Evolutionary conservation across 2,113 vertebrate genomes (phyloP).

Genomic region (Perccottus glenii): DNA sequence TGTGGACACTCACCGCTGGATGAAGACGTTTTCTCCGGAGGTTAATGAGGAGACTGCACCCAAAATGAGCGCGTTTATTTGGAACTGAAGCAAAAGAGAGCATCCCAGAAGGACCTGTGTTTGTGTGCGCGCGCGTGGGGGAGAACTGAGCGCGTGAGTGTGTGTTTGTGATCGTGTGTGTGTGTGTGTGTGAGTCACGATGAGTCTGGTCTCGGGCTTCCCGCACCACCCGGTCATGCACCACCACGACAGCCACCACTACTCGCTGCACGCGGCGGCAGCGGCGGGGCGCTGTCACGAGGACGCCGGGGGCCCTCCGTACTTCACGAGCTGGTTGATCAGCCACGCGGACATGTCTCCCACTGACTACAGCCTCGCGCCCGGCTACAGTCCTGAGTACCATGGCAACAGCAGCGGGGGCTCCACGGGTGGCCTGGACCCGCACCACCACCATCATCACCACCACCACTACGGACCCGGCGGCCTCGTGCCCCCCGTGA

Average conservation of each 20-base stretch:
- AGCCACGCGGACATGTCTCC: conserved; percentile 96
- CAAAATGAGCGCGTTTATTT: conserved; percentile 32
- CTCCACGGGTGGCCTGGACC: conserved; percentile 52
- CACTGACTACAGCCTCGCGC: conserved; percentile 92
- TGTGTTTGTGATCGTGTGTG: conserved; percentile 1
- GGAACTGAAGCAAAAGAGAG: conserved; percentile 17
- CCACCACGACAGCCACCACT: conserved; percentile 87
- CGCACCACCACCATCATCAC: conserved; percentile 73
- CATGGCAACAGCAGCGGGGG: conserved; percentile 63
- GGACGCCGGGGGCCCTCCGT: conserved; percentile 93
- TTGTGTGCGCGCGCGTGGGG: neutral
- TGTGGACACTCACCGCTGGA: neutral
- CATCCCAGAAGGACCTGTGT: conserved; percentile 19
- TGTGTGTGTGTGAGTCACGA: conserved; percentile 61
- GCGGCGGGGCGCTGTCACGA: conserved; percentile 87
- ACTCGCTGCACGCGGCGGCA: conserved; percentile 88
- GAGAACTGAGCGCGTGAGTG: neutral
- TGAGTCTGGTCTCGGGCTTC: conserved; percentile 96
- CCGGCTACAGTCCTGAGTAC: conserved; percentile 94
- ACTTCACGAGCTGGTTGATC: conserved; percentile 97
- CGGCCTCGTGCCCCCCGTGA: conserved; percentile 81
- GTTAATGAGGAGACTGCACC: neutral
- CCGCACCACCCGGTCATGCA: conserved; percentile 97
- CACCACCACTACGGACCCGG: conserved; percentile 88
- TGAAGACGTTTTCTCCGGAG: neutral